Percentiles rank a stretch among this genome's conserved stretches.
These are phyloP conservation scores for Sceloporus tristichus DNA, from an alignment of 2,113 vertebrate species.

Conservation along the genomic window DNA sequence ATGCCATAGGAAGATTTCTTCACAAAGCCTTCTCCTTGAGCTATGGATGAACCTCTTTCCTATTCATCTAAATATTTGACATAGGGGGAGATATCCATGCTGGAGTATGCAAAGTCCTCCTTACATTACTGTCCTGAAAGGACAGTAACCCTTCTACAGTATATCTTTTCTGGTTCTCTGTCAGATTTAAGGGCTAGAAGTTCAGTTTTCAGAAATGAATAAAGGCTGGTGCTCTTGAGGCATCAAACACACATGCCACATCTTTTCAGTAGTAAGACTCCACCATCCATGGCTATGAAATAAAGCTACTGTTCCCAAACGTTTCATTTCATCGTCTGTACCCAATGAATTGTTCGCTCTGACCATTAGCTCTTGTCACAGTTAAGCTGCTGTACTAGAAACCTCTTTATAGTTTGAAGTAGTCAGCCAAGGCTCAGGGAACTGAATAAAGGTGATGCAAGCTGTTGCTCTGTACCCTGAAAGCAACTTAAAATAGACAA, in stretches of 20 bases:
- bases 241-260: not conserved
- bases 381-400: not conserved
- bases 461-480: not conserved
- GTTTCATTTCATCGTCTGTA: not conserved
- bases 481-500: not conserved
- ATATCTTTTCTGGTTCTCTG: not conserved
- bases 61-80: not conserved
- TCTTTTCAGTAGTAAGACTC: not conserved
- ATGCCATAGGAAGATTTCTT: not conserved
- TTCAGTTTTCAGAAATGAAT: not conserved
- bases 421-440: not conserved
- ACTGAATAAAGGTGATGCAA: not conserved
- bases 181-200: not conserved
- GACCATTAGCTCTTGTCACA: not conserved
- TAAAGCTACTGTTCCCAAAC: not conserved
- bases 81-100: not conserved
- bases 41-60: too few relatives aligned
- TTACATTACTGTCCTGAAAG: not conserved
- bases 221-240: not conserved
- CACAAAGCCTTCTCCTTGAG: not conserved
- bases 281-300: not conserved
- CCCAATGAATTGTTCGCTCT: not conserved
- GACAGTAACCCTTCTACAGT: not conserved
- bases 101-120: not conserved
- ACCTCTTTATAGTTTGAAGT: not conserved